These are phyloP conservation scores for Boulengerochromis microlepis DNA, from an alignment of 2,113 vertebrate species.

Conservation along the genomic window DNA sequence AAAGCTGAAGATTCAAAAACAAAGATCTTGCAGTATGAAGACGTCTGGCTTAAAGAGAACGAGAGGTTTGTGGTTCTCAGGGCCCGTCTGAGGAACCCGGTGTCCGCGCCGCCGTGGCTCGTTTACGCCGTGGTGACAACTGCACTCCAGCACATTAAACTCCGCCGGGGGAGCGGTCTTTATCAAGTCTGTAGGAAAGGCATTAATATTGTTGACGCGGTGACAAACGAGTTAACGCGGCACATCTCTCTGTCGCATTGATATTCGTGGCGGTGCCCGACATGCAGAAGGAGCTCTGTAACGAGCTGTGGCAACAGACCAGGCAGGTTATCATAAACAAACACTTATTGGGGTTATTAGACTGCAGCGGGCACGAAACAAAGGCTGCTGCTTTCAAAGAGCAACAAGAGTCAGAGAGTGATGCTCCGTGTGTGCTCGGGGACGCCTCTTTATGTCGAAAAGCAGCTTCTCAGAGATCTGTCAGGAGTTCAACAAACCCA, in stretches of 20 bases:
- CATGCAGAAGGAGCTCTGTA: neutral
- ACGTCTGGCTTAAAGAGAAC: neutral
- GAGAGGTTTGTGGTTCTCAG: neutral
- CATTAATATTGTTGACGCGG: constrained; percentile 10
- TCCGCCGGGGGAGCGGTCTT: neutral
- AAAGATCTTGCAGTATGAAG: neutral
- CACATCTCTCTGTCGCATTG: constrained; percentile 1
- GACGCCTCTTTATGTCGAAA: neutral
- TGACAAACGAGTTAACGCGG: constrained; percentile 19
- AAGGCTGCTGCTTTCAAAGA: neutral
- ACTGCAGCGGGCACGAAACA: neutral
- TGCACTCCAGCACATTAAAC: constrained; percentile 18
- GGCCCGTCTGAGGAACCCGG: fast-evolving
- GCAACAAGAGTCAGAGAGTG: neutral
- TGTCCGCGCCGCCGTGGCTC: neutral
- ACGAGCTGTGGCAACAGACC: neutral
- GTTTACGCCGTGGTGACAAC: constrained; percentile 4
- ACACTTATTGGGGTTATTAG: neutral
- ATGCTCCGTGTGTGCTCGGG: neutral
- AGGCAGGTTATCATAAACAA: constrained; percentile 22
- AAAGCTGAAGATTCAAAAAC: neutral
- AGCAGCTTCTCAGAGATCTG: neutral
- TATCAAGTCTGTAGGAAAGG: neutral
- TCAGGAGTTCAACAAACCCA: neutral
- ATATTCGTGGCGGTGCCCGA: neutral